Evolutionary conservation across 2,113 vertebrate species (phyloP).

Genomic region (Monopterus albus): DNA sequence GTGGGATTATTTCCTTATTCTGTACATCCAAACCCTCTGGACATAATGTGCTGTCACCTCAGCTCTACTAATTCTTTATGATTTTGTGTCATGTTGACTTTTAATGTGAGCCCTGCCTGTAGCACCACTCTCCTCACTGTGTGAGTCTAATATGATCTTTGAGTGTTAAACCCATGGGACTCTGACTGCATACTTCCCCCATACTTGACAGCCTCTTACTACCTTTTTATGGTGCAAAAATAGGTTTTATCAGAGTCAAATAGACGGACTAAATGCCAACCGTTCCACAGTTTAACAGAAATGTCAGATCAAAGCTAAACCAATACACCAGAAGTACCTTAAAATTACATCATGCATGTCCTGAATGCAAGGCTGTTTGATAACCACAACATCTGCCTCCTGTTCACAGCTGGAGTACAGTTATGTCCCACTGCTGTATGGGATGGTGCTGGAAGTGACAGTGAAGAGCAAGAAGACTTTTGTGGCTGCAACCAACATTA

Average conservation of each 20-base stretch:
- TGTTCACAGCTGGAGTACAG: constrained; percentile 83
- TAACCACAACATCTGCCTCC: constrained; percentile 7
- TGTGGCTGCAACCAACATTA: constrained; percentile 85
- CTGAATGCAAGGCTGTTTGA: background rate
- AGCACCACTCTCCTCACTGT: background rate
- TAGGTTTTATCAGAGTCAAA: background rate
- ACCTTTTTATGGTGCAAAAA: background rate
- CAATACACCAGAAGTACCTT: background rate
- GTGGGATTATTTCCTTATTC: too few species aligned
- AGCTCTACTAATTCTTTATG: too few species aligned
- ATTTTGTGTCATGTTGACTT: too few species aligned
- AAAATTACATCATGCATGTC: background rate
- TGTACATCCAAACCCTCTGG: too few species aligned
- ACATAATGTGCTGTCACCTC: too few species aligned
- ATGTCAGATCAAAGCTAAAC: constrained; percentile 2
- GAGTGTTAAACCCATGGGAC: constrained; percentile 17
- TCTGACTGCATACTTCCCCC: constrained; percentile 10
- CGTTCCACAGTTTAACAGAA: background rate
- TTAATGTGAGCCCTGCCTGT: background rate
- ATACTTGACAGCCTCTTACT: constrained; percentile 10
- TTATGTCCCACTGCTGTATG: constrained; percentile 74
- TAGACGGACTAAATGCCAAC: background rate
- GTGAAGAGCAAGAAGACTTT: constrained; percentile 87
- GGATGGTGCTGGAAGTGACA: constrained; percentile 82
- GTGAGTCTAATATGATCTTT: constrained; percentile 17